These are phyloP conservation scores for Trididemnum clinides DNA, from an alignment of 23 tunicate genomes.

Conservation along the genomic window DNA sequence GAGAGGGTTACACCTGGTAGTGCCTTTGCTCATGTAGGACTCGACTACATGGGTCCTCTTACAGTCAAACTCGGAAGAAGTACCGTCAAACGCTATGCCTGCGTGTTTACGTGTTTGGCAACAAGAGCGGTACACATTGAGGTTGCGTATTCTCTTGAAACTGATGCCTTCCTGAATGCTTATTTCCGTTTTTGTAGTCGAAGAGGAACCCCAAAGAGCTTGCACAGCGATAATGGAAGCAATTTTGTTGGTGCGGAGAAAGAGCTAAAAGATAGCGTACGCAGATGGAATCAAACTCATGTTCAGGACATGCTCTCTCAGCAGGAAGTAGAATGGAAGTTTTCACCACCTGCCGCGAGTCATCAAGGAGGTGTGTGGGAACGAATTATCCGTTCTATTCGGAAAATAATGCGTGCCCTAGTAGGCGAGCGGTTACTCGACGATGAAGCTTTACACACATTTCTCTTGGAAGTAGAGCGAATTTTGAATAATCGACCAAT, in stretches of 20 bases:
- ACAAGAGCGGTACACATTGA: slow-evolving; percentile 53
- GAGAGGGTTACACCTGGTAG: slow-evolving; percentile 33
- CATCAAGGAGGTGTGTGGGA: slow-evolving; percentile 37
- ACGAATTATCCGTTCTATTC: slow-evolving; percentile 24
- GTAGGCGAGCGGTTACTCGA: neutral
- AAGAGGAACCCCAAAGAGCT: neutral
- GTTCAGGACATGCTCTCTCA: slow-evolving; percentile 3
- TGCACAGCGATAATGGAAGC: slow-evolving; percentile 19
- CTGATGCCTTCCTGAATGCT: slow-evolving; percentile 28
- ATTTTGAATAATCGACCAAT: no score
- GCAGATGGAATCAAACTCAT: slow-evolving; percentile 7
- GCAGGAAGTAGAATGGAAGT: slow-evolving; percentile 8
- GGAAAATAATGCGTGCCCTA: slow-evolving; percentile 19
- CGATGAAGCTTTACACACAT: no score
- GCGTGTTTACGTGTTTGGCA: slow-evolving; percentile 45
- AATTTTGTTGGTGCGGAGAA: slow-evolving; percentile 36
- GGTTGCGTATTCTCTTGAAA: slow-evolving; percentile 23
- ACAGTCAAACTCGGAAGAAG: slow-evolving; percentile 25
- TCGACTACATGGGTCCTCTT: slow-evolving; percentile 38
- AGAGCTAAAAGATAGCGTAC: slow-evolving; percentile 21
- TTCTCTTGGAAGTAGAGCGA: no score
- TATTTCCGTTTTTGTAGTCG: slow-evolving; percentile 28
- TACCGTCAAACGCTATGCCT: slow-evolving; percentile 33
- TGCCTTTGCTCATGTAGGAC: slow-evolving; percentile 1
- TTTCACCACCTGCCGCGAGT: neutral